Evolutionary conservation across 2,797 vertebrate genomes (phyloP), one percentile per base, ranked within the genome.

Genomic region (Leucoraja ocellata): DNA sequence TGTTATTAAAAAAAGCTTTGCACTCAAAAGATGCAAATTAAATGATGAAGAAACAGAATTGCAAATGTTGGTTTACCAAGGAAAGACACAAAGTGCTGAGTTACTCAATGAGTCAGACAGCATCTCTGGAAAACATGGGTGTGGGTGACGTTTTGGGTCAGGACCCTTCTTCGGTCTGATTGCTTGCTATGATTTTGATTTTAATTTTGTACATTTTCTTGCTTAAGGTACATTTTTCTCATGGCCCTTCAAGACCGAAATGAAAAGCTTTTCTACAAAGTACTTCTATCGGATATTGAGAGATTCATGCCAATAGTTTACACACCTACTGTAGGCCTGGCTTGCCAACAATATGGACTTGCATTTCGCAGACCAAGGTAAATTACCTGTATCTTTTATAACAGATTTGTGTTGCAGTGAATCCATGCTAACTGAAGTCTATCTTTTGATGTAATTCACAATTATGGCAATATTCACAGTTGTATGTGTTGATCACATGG

Each of bases 271-370:
- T 99, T 99, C 96, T 99, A 99, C 93, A 96, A 97, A 94, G 96
- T 98, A 90, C 95, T 99, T 63, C 95, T 95, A 81, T 99, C 98
- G 92, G 97, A 99, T 95, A 96, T 99, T 6, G 98, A 99, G 93
- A 97, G 96, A 95, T 99, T 99, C 94, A 99, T 99, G 99, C 99
- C 99, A 93, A 97, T 99, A 94, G 98, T 99, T 94, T 99, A 99
- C 95, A 99, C 99, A 61, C 99, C 98, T 93, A 99, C 97, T 0
- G 98, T 99, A 93, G 99, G 99, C 74, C 96, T 98, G 94, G 99
- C 99, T 93, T 99, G 99, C 95, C 99, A 99, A 83, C 97, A 97
- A 9, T 99, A 99, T 10, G 98, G 99, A 94, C 96, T 99, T 95
- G 96, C 97, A 79, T 99, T 98, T 95, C 97, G 96, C 95, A 97